These are phyloP conservation scores for Discoglossus pictus DNA, from an alignment of 2,797 vertebrate species.

Conservation along the genomic window DNA sequence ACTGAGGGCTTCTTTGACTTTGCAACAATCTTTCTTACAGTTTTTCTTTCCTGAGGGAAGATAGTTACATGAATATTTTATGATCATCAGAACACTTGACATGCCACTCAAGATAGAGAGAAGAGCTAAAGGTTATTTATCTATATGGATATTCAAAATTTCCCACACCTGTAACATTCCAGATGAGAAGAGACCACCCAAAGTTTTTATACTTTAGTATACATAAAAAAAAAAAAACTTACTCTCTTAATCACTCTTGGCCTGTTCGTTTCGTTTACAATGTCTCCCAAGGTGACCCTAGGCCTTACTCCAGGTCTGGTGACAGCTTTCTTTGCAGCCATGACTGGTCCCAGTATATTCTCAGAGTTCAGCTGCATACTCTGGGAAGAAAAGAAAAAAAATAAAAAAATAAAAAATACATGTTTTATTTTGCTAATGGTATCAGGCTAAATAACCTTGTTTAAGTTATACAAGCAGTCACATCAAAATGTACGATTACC, in stretches of 20 bases:
- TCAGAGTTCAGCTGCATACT: constrained; percentile 66
- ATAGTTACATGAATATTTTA: too few species aligned
- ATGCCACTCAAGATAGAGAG: too few species aligned
- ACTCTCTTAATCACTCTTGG: constrained; percentile 59
- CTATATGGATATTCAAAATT: too few species aligned
- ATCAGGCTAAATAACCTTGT: too few species aligned
- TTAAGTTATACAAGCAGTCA: too few species aligned
- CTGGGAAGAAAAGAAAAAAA: constrained; percentile 64
- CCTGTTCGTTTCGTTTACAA: constrained; percentile 66
- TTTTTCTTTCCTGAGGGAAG: constrained; percentile 13
- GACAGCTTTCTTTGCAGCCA: constrained; percentile 65
- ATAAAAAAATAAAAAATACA: too few species aligned
- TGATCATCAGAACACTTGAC: neutral
- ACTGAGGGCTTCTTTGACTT: neutral
- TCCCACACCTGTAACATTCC: too few species aligned
- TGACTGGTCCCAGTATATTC: constrained; percentile 53
- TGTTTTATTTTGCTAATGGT: too few species aligned
- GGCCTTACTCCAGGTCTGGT: constrained; percentile 60
- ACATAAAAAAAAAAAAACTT: constrained; percentile 45
- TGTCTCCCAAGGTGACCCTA: constrained; percentile 74
- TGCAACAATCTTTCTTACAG: neutral
- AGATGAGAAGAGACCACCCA: too few species aligned
- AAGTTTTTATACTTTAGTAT: too few species aligned
- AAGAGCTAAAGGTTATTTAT: too few species aligned
- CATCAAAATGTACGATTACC: too few species aligned